A percentile compares a stretch with the other conserved stretches of the same genome.
Conservation (phyloP, 2,113 vertebrate genomes). For the Crypturellus undulatus region DNA sequence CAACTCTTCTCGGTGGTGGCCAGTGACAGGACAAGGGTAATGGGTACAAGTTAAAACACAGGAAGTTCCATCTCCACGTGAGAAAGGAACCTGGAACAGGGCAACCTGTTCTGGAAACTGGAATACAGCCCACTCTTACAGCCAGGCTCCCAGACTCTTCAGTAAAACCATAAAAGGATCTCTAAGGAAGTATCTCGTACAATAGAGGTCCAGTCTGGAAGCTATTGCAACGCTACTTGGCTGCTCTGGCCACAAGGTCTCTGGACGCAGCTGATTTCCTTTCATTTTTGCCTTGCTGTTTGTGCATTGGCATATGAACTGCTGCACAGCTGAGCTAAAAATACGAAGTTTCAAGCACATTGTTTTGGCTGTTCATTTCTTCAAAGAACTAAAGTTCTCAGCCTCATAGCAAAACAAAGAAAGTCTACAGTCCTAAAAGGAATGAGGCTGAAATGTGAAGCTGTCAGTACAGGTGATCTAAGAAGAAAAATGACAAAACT, state of each 20-base stretch:
- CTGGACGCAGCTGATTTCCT: background rate
- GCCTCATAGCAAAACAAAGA: background rate
- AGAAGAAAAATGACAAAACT: background rate
- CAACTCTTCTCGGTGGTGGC: no score
- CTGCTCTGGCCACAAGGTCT: background rate
- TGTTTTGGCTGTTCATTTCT: conserved; percentile 1
- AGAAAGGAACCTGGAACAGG: no score
- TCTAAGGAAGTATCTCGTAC: background rate
- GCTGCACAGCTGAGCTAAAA: conserved; percentile 3
- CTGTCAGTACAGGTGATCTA: background rate
- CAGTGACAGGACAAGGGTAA: no score
- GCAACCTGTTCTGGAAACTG: background rate
- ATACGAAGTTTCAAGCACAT: conserved; percentile 19
- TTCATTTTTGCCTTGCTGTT: background rate
- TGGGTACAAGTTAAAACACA: no score
- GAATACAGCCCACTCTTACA: background rate
- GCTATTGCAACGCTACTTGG: background rate
- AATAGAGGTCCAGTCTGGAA: background rate
- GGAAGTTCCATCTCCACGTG: no score
- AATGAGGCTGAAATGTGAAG: background rate
- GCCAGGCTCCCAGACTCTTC: background rate
- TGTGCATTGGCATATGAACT: background rate
- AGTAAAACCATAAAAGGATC: background rate
- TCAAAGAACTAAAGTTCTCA: background rate
- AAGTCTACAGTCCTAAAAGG: background rate